Conservation (phyloP, 2,113 vertebrate species). For the Paratilapia polleni region DNA sequence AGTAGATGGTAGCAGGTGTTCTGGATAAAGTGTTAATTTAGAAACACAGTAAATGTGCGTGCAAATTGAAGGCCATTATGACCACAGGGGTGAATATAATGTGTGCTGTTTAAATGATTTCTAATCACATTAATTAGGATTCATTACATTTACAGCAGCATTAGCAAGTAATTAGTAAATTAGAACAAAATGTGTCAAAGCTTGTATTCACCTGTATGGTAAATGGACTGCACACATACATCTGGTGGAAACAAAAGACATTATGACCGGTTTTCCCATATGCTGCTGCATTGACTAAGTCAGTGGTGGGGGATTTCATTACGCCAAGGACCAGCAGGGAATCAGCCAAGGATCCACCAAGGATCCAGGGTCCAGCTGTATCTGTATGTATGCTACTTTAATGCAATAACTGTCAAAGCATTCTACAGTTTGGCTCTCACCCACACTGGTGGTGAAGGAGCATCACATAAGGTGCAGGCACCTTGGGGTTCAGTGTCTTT, state of each 20-base stretch:
- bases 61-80: neutral
- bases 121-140: neutral
- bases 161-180: neutral
- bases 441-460: neutral
- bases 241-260: neutral
- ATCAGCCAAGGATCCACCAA: neutral
- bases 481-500: neutral
- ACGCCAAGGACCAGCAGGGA: neutral
- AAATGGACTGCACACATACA: neutral
- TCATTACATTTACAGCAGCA: constrained; percentile 1
- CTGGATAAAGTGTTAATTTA: neutral
- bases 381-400: neutral
- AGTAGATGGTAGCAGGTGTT: neutral
- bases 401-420: neutral
- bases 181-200: neutral
- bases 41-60: neutral
- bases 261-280: neutral
- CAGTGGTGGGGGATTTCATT: neutral
- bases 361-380: neutral
- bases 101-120: neutral
- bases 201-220: neutral
- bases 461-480: neutral
- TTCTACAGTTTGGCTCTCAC: neutral
- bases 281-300: neutral
- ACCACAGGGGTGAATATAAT: neutral